phyloP scores from a whole-genome alignment of 1,140 invertebrate genomes.

The Pseudomyrmex cubaensis region DNA sequence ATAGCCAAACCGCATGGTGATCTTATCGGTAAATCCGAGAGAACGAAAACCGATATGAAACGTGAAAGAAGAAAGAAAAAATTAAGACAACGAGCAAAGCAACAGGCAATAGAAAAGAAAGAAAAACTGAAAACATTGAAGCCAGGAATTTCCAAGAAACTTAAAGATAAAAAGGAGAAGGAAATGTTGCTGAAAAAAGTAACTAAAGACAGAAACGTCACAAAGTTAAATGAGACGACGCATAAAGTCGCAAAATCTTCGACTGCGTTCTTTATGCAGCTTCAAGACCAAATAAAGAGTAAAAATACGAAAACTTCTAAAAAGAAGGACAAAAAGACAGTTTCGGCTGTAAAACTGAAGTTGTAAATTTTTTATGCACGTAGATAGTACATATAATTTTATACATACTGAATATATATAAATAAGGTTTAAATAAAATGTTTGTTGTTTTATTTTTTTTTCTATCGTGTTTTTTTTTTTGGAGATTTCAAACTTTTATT shows the following conservation, averaged over 20 bases:
- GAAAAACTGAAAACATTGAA: conserved; percentile 81
- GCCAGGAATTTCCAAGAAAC: conserved; percentile 87
- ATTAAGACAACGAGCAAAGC: conserved; percentile 88
- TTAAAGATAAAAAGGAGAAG: conserved; percentile 86
- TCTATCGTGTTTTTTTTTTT: background rate
- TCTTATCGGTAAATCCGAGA: conserved; percentile 92
- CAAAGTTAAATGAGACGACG: conserved; percentile 84
- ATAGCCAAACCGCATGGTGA: conserved; percentile 91
- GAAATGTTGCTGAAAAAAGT: conserved; percentile 86
- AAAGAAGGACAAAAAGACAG: conserved; percentile 77
- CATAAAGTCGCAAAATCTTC: conserved; percentile 91
- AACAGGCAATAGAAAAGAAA: conserved; percentile 85
- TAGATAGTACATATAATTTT: background rate
- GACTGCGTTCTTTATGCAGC: conserved; percentile 92
- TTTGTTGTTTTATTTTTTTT: conserved; percentile 24
- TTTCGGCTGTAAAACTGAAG: conserved; percentile 85
- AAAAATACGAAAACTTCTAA: conserved; percentile 82
- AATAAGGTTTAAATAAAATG: conserved; percentile 39
- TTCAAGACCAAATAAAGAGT: conserved; percentile 90
- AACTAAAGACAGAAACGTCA: conserved; percentile 88
- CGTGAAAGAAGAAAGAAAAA: conserved; percentile 96
- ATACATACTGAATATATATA: conserved; percentile 1
- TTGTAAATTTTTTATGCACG: conserved; percentile 80
- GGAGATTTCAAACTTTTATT: conserved; percentile 6
- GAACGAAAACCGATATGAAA: conserved; percentile 94